phyloP scores from a whole-genome alignment of 1,140 invertebrate species.

The Conus ventricosus region DNA sequence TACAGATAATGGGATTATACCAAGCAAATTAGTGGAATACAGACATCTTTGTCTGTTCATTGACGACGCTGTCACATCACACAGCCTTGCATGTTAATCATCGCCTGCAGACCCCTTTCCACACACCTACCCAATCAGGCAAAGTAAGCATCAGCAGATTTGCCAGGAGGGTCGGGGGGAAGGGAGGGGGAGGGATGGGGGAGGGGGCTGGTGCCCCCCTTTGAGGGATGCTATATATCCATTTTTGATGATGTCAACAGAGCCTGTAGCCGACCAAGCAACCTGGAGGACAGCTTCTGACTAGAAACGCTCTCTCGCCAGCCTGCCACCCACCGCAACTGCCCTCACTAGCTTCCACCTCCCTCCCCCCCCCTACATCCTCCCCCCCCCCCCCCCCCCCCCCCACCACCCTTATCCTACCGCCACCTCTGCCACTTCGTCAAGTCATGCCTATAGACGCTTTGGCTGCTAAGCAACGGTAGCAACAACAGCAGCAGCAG shows the following conservation, averaged over 20 bases:
- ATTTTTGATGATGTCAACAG: neutral
- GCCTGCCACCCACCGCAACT: neutral
- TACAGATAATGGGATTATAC: too few species aligned
- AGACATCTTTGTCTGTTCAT: too few species aligned
- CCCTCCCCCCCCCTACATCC: neutral
- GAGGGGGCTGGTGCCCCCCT: too few species aligned
- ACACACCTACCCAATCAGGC: too few species aligned
- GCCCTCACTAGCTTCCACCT: neutral
- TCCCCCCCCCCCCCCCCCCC: neutral
- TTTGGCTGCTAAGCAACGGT: neutral
- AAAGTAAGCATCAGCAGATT: too few species aligned
- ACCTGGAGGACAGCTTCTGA: neutral
- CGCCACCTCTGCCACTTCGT: neutral
- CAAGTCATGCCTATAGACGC: slow-evolving; percentile 1
- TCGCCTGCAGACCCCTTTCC: too few species aligned
- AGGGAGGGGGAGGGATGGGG: too few species aligned
- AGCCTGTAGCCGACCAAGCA: neutral
- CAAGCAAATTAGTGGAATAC: too few species aligned
- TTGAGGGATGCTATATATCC: neutral
- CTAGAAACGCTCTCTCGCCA: neutral
- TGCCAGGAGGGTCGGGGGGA: too few species aligned
- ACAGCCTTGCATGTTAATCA: too few species aligned
- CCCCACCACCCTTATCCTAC: neutral
- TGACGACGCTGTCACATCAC: too few species aligned
- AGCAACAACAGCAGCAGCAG: neutral